Evolutionary conservation across 2,888 invertebrate species (phyloP), one percentile per base, ranked within the genome.

Genomic region (Subacronicta megacephala): DNA sequence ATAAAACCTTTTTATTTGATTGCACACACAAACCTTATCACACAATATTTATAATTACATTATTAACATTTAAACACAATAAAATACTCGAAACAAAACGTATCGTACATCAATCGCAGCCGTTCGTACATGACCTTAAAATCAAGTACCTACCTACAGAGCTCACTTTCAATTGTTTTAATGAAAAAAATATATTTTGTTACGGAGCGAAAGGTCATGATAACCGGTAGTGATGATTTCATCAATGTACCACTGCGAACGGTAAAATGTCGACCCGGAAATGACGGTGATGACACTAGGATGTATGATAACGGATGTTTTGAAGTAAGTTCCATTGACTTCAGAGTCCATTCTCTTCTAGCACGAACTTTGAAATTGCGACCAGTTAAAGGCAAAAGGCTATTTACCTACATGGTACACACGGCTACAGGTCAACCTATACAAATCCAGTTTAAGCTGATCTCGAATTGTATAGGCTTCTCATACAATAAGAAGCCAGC

Each of bases 111-210:
- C 72, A 66, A 51, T 62, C 49, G 51, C 29, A 38, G 38, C 43
- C 44, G 65, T 73, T 69, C 64, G 70, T 60, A 55, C 42, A 37
- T 83, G 89, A 88, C 89, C 90, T 89, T 85, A 87, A 58, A 59
- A 58, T 60, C 66, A 76, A 80, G 81, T 81, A 82, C 80, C 72
- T 81, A 82, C 80, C 71, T 81, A 82, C 80, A 70, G 72, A 78
- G 77, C 81, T 83, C 83, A 85, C 90, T 90, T 90, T 90, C 92
- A 89, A 91, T 92, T 92, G 92, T 91, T 91, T 92, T 88, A 88
- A 78, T 83, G 40, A 33, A 56, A 62, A 69, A 74, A 61, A 72
- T 33, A 54, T n/a, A 76, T 75, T 78, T 76, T 75, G 75, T 81
- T 82, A 76, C 78, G 75, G 80, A 82, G 82, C 81, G 72, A 89